A percentile compares a stretch with the other conserved stretches of the same genome.
Conservation (phyloP, 2,797 vertebrate species). For the Pseudomugil tenellus region DNA sequence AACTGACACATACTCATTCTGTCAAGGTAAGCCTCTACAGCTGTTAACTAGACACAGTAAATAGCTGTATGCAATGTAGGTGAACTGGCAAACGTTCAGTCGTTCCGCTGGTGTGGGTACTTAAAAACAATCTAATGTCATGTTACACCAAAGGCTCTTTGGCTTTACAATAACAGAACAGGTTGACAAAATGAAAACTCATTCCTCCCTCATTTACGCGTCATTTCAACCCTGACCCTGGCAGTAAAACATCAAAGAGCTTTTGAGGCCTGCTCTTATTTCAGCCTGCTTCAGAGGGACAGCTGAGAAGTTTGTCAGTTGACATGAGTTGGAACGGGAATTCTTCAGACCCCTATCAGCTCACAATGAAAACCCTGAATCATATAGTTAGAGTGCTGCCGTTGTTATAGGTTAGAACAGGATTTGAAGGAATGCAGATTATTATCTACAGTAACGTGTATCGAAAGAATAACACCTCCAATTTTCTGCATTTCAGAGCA, state of each 20-base stretch:
- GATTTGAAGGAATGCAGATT: conserved; percentile 72
- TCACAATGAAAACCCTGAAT: conserved; percentile 65
- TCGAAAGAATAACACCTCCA: conserved; percentile 31
- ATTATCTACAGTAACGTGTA: conserved; percentile 62
- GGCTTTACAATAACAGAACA: conserved; percentile 86
- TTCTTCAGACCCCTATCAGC: conserved; percentile 68
- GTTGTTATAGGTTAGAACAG: conserved; percentile 69
- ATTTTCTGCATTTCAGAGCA: conserved; percentile 27
- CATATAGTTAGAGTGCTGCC: conserved; percentile 48
- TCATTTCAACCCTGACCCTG: conserved; percentile 85
- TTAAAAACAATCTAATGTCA: conserved; percentile 83
- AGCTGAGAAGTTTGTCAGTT: conserved; percentile 81
- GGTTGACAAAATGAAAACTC: conserved; percentile 85
- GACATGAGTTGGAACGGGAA: conserved; percentile 71
- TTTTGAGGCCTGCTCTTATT: conserved; percentile 84
- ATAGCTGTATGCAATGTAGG: conserved; percentile 72
- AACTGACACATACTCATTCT: conserved; percentile 33
- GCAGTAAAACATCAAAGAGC: conserved; percentile 86
- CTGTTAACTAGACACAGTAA: conserved; percentile 78
- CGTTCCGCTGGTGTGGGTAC: conserved; percentile 78
- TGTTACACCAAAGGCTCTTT: conserved; percentile 79
- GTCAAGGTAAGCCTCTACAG: conserved; percentile 73
- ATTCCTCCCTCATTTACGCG: conserved; percentile 86
- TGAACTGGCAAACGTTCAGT: conserved; percentile 82
- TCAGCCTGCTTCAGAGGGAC: conserved; percentile 79